phyloP scores from a whole-genome alignment of 2,888 invertebrate species.

The Nephrotoma appendiculata region DNA sequence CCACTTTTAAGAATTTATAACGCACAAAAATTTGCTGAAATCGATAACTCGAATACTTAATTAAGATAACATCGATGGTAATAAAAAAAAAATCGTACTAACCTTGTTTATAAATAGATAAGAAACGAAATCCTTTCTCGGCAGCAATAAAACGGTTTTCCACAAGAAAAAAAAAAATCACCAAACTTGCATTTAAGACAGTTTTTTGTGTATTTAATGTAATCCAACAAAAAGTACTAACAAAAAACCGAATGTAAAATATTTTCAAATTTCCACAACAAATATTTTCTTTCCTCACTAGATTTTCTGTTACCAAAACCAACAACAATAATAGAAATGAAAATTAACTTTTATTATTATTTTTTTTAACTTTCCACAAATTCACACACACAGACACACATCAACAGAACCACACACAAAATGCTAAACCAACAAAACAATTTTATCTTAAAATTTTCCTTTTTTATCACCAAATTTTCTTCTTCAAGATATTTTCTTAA shows the following conservation, averaged over 20 bases:
- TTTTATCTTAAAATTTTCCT: background rate
- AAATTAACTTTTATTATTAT: background rate
- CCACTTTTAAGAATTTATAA: background rate
- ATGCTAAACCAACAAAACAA: background rate
- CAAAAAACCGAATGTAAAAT: background rate
- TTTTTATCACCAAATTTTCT: background rate
- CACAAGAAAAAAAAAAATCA: background rate
- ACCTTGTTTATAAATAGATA: background rate
- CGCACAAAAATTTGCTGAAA: background rate
- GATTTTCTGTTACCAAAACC: background rate
- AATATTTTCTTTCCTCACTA: background rate
- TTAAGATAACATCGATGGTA: background rate
- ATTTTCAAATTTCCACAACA: background rate
- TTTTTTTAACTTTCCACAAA: background rate
- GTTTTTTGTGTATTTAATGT: background rate
- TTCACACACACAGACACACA: background rate
- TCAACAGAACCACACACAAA: background rate
- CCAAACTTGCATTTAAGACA: background rate
- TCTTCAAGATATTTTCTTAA: background rate
- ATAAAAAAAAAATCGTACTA: background rate
- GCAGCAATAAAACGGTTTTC: background rate
- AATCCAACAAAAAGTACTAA: background rate
- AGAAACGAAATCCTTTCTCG: background rate
- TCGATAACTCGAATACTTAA: background rate
- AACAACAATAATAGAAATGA: background rate